Evolutionary conservation across 2,888 invertebrate genomes (phyloP).

Genomic region (Drosophila tripunctata): DNA sequence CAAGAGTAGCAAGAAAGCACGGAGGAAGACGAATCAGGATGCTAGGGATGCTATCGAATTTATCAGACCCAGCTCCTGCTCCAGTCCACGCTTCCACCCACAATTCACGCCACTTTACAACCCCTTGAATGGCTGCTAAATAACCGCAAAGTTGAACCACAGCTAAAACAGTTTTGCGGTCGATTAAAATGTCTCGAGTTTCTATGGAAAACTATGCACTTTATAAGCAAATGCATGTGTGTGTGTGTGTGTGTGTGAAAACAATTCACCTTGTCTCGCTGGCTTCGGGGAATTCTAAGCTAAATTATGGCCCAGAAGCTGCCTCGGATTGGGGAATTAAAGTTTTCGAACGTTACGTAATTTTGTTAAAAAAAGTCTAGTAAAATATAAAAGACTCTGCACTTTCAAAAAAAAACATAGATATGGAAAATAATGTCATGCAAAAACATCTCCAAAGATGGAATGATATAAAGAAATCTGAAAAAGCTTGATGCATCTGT

Average conservation of each 20-base stretch:
- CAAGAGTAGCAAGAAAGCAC: not conserved
- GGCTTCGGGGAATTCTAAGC: constrained; percentile 13
- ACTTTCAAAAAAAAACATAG: not conserved
- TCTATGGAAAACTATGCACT: constrained; percentile 26
- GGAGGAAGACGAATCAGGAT: not conserved
- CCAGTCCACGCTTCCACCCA: not conserved
- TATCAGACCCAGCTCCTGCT: constrained; percentile 27
- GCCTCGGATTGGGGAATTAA: not conserved
- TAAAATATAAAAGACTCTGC: no score
- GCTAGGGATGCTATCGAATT: constrained; percentile 16
- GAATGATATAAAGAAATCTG: no score
- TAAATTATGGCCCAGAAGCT: constrained; percentile 50
- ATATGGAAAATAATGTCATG: not conserved
- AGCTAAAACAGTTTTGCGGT: constrained; percentile 46
- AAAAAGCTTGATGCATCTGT: no score
- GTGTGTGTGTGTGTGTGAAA: constrained; percentile 9
- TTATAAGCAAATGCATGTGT: not conserved
- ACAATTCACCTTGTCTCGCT: constrained; percentile 18
- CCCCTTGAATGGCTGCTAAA: constrained; percentile 42
- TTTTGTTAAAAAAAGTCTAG: constrained; percentile 17
- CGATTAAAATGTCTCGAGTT: constrained; percentile 51
- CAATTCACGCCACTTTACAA: no score
- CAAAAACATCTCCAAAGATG: no score
- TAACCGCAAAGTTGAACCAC: constrained; percentile 47
- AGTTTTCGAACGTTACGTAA: constrained; percentile 9